Evolutionary conservation across 2,797 vertebrate species (phyloP), one percentile per base, ranked within the genome.

Genomic region (Tinamus major): DNA sequence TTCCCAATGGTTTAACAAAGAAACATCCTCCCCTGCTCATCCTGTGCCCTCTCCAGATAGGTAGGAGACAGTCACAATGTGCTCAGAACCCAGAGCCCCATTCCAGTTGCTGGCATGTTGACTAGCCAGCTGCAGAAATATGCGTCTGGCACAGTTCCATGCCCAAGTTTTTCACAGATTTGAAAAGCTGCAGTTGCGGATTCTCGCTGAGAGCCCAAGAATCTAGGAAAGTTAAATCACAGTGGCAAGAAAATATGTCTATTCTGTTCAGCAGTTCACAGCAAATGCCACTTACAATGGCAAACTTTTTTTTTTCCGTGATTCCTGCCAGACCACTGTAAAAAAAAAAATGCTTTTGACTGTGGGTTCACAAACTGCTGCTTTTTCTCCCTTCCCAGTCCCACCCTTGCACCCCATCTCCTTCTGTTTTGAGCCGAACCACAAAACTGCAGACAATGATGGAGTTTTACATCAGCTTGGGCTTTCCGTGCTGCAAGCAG

Each of bases 321-420:
- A 27, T 12, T 69, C 14, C 19, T 75, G 35, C 1, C 42, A 92
- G 59, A 49, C 15, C 9, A 3, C 16, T 55, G n/a, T 29, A 9
- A 56, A 29, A 86, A 72, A 70, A 70, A 24, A 2, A 5, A 6
- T 29, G 4, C 0, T 53, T 58, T 78, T 64, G 6, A 69, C 15
- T 20, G 21, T n/a, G 41, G 19, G 3, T 19, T 4, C 21, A 14
- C 18, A 55, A 29, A 5, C 5, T 53, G 8, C 12, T 37, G 1
- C 63, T 2, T 0, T 1, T 3, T 3, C 12, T 39, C 10, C 7
- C 5, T 65, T 29, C 12, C 37, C 14, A 1, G 19, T 67, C 14
- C 26, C 51, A 24, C n/a, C 12, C 6, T 35, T 27, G 39, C 24
- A 44, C 23, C 63, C 27, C 29, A 9, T 55, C 23, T 53, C 35